phyloP scores from a whole-genome alignment of 2,797 vertebrate species.

The Gallirallus australis region DNA sequence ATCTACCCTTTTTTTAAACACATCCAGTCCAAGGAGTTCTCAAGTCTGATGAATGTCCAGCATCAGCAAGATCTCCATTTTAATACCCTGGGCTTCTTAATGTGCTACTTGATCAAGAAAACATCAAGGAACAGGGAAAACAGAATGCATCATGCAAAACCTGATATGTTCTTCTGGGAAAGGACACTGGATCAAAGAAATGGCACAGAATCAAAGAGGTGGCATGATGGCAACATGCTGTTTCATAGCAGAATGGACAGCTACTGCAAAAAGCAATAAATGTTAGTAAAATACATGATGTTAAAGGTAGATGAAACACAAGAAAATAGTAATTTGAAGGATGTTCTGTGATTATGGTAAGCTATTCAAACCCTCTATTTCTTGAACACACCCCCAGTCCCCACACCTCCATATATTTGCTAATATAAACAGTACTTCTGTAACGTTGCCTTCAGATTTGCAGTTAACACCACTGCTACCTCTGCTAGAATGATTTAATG shows the following conservation, averaged over 20 bases:
- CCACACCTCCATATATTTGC: neutral
- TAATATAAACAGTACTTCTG: neutral
- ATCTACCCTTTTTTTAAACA: too few species aligned
- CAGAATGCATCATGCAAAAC: neutral
- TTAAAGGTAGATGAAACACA: neutral
- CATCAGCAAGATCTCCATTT: neutral
- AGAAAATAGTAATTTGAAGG: neutral
- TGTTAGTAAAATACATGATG: neutral
- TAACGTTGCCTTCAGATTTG: neutral
- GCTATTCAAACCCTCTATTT: neutral
- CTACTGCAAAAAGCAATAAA: neutral
- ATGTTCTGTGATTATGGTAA: neutral
- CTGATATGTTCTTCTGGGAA: neutral
- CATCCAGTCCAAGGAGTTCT: neutral
- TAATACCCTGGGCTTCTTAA: neutral
- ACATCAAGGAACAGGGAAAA: neutral
- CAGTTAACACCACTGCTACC: neutral
- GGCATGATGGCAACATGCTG: neutral
- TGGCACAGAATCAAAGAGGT: neutral
- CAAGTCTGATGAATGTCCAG: neutral
- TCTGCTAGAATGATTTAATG: neutral
- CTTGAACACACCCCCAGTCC: neutral
- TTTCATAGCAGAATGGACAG: neutral
- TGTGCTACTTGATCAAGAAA: neutral
- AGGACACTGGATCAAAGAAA: neutral